Evolutionary conservation across 1,140 invertebrate species (phyloP).

Genomic region (Prorops nasuta): DNA sequence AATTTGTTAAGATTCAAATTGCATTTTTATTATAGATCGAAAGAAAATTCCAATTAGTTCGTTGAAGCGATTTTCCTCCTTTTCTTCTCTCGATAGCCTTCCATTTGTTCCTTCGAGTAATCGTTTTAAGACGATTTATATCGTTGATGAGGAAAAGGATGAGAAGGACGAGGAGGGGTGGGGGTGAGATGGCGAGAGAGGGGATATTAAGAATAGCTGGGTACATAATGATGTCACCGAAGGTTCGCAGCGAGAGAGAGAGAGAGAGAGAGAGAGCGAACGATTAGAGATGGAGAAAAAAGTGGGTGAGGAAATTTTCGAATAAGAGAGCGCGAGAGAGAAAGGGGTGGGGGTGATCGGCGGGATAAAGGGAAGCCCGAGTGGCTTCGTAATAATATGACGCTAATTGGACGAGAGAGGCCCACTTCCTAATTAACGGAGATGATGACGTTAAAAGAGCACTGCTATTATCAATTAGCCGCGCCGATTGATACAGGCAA

Average conservation of each 20-base stretch:
- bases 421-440: conserved; percentile 38
- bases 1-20: too few species aligned
- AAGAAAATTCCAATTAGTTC: too few species aligned
- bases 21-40: too few species aligned
- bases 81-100: neutral
- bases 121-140: neutral
- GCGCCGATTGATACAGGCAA: conserved; percentile 38
- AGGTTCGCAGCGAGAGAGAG: too few species aligned
- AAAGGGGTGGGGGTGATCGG: conserved; percentile 4
- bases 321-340: conserved; percentile 2
- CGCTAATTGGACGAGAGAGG: conserved; percentile 33
- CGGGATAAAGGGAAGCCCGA: conserved; percentile 31
- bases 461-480: conserved; percentile 46
- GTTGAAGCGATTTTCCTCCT: too few species aligned
- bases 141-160: neutral
- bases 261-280: too few species aligned
- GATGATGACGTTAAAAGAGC: conserved; percentile 40
- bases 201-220: neutral
- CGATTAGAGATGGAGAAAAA: neutral
- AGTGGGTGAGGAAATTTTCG: neutral
- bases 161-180: neutral
- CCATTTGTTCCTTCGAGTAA: neutral
- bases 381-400: conserved; percentile 35
- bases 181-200: neutral
- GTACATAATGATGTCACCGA: neutral